A percentile compares a stretch with the other conserved stretches of the same genome.
Evolutionary conservation across 2,888 invertebrate genomes (phyloP).

Genomic region (Nomada ruficornis): DNA sequence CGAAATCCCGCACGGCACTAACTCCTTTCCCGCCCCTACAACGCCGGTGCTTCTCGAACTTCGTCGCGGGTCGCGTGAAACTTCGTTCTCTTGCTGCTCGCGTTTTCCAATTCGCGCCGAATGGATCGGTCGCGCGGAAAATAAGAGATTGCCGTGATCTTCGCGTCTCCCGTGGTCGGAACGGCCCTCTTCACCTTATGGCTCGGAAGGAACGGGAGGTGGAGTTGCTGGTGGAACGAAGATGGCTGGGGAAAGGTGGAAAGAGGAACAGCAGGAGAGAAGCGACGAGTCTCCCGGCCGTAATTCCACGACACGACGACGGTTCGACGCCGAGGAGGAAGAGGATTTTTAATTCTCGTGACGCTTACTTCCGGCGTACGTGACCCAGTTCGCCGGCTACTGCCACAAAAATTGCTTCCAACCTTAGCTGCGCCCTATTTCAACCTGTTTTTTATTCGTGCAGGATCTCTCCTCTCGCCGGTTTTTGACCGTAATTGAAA

Average conservation of each 20-base stretch:
- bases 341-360: conserved; percentile 63
- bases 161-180: conserved; percentile 52
- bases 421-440: conserved; percentile 36
- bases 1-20: conserved; percentile 45
- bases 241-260: background rate
- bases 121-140: conserved; percentile 75
- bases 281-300: conserved; percentile 30
- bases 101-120: conserved; percentile 76
- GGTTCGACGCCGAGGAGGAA: conserved; percentile 24
- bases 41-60: conserved; percentile 26
- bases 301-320: conserved; percentile 47
- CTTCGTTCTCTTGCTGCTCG: conserved; percentile 71
- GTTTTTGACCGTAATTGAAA: conserved; percentile 69
- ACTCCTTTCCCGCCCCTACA: background rate
- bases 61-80: conserved; percentile 39
- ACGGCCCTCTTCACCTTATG: conserved; percentile 34
- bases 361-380: conserved; percentile 69
- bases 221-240: conserved; percentile 8
- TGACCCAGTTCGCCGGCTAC: conserved; percentile 61
- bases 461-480: conserved; percentile 28
- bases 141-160: conserved; percentile 76
- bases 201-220: background rate
- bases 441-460: conserved; percentile 55
- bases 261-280: conserved; percentile 7
- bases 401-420: conserved; percentile 60